Evolutionary conservation across 2,797 vertebrate genomes (phyloP), one percentile per base, ranked within the genome.

Genomic region (Enteromius fasciolatus): DNA sequence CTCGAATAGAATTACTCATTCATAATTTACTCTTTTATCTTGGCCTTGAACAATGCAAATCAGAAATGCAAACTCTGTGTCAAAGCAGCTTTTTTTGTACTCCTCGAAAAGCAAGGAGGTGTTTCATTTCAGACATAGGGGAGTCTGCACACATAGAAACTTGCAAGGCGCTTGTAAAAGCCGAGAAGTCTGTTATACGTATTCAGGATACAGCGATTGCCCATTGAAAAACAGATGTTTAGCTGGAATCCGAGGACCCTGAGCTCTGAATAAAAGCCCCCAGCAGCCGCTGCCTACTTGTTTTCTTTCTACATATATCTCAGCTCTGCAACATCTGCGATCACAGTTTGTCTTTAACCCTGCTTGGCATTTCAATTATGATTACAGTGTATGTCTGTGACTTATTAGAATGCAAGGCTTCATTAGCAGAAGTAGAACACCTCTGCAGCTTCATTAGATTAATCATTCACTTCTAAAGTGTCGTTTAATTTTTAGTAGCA

Each of bases 191-290:
- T 90, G 87, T 82, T 87, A 85, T 82, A 86, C 85, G 87, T 87
- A 87, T 89, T 87, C 83, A 84, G 78, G 33, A 78, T 80, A 80
- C 81, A 83, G 84, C 64, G 70, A 86, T 81, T 61, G 44, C 82
- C 46, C 79, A 78, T 80, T 84, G 81, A 87, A 87, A 90, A 90
- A 84, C 89, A 88, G 87, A 88, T 90, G 89, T 88, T 88, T 83
- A 63, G 81, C 28, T 78, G 78, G 81, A 84, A 87, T 83, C 44
- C 1, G 20, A 73, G 61, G 80, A 83, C 81, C 76, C 75, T 52
- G 83, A 84, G 82, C 66, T 44, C 64, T 33, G 82, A 61, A 83
- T 66, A 67, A 84, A 80, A 82, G 80, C 64, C 84, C 73, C 76
- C 64, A 64, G 72, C 78, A 82, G 68, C 50, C 50, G 23, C 52